Evolutionary conservation across 1,140 invertebrate genomes (phyloP), one percentile per base, ranked within the genome.

Genomic region (Atta colombica): DNA sequence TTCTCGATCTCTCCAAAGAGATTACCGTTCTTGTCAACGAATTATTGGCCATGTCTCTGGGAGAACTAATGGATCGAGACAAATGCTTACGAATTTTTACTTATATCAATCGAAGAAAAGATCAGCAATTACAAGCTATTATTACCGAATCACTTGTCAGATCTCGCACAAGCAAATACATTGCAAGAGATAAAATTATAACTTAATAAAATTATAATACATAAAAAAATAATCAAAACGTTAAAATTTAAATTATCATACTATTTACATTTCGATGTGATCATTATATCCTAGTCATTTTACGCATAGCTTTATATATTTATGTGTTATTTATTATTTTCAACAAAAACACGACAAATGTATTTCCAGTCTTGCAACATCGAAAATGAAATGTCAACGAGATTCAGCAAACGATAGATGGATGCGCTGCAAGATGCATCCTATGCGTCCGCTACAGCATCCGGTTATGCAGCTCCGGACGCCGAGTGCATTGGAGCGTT

Each of bases 401-500:
- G 77, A 81, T 61, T 68, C 77, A 35, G n/a, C 61, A 39, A 69
- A 49, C 68, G 80, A 71, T 53, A 69, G 49, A 81, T 8, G 65
- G 63, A 80, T 60, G 49, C 35, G 63, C 77, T 39, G 77, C 39
- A 72, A 84, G 80, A 75, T 58, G 72, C 69, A 51, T 86, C 65
- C 72, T 77, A 78, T 61, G 68, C 81, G 81, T 75, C 81, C 81
- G 82, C 74, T 60, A 51, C 74, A 77, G 72, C 72, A 75, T 75
- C 82, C 72, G 82, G 75, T 86, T 84, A 75, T 74, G 78, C 85
- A 78, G 88, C 85, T 78, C 45, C 69, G 69, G 69, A 77, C 74
- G 74, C 85, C 80, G 88, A 65, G 86, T 81, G 88, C 89, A 90
- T 71, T 87, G 80, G 68, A 90, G 89, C 89, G 89, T 90, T 90